A percentile compares a stretch with the other conserved stretches of the same genome.
Evolutionary conservation across 35 echinoderm and acorn worm genomes (phyloP).

Genomic region (Heliocidaris erythrogramma): DNA sequence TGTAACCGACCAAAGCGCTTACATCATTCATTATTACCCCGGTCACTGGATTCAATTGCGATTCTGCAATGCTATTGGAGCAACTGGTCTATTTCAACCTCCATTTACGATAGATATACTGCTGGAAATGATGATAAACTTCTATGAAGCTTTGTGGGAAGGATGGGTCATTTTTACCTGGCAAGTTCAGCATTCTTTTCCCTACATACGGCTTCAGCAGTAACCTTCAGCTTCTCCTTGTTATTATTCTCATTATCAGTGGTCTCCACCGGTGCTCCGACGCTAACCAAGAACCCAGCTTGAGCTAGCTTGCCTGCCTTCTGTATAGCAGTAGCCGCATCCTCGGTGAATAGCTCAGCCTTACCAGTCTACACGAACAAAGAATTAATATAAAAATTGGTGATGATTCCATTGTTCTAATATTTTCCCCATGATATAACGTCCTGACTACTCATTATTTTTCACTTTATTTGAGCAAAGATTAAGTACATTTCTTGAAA

Average conservation of each 20-base stretch:
- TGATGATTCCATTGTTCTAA: too few relatives aligned
- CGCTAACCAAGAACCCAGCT: slow-evolving; percentile 73
- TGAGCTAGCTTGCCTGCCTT: slow-evolving; percentile 74
- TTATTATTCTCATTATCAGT: slow-evolving; percentile 51
- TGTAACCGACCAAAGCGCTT: too few relatives aligned
- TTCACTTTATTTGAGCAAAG: too few relatives aligned
- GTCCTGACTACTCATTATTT: too few relatives aligned
- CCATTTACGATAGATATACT: too few relatives aligned
- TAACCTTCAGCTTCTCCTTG: slow-evolving; percentile 79
- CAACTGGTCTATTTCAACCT: too few relatives aligned
- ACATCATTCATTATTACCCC: too few relatives aligned
- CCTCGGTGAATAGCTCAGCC: slow-evolving; percentile 83
- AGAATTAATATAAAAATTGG: neutral
- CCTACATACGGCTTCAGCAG: slow-evolving; percentile 69
- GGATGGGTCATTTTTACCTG: slow-evolving; percentile 38
- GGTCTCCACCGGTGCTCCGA: slow-evolving; percentile 62
- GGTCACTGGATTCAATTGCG: too few relatives aligned
- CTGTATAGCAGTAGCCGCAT: slow-evolving; percentile 61
- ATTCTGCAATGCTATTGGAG: too few relatives aligned
- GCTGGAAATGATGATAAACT: neutral
- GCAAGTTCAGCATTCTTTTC: slow-evolving; percentile 85
- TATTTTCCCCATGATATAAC: too few relatives aligned
- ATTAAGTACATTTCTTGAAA: too few relatives aligned
- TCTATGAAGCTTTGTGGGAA: neutral
- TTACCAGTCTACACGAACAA: slow-evolving; percentile 47